Evolutionary conservation across 2,888 invertebrate species (phyloP).

Genomic region (Boloria euphrosyne): DNA sequence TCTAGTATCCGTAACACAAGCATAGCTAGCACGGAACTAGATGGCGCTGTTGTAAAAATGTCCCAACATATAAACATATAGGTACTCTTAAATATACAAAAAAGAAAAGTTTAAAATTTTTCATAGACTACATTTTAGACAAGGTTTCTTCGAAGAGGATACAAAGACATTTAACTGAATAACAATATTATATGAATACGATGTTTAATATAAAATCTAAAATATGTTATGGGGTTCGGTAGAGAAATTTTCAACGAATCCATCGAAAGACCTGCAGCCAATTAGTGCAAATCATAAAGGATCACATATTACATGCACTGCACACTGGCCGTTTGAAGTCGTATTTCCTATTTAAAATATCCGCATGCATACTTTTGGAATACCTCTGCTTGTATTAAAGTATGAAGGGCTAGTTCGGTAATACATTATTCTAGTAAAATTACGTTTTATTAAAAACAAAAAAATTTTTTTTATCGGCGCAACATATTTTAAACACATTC

Average conservation of each 20-base stretch:
- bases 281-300: conserved; percentile 37
- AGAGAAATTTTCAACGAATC: conserved; percentile 27
- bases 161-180: background rate
- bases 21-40: too few relatives aligned
- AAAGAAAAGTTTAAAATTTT: too few relatives aligned
- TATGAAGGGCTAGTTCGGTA: conserved; percentile 8
- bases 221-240: conserved; percentile 16
- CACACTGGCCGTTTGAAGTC: conserved; percentile 17
- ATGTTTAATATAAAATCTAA: conserved; percentile 7
- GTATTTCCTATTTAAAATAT: conserved; percentile 27
- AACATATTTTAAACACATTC: too few relatives aligned
- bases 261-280: conserved; percentile 31
- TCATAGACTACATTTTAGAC: background rate
- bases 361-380: conserved; percentile 10
- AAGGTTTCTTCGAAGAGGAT: background rate
- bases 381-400: conserved; percentile 3
- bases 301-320: conserved; percentile 20
- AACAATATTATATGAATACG: conserved; percentile 2
- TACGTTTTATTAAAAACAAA: background rate
- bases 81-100: too few relatives aligned
- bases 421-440: conserved; percentile 6
- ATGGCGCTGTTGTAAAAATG: too few relatives aligned
- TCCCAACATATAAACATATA: too few relatives aligned
- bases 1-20: too few relatives aligned
- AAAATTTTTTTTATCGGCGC: background rate